Evolutionary conservation across 2,888 invertebrate genomes (phyloP), one percentile per base, ranked within the genome.

Genomic region (Eristalis intricaria): DNA sequence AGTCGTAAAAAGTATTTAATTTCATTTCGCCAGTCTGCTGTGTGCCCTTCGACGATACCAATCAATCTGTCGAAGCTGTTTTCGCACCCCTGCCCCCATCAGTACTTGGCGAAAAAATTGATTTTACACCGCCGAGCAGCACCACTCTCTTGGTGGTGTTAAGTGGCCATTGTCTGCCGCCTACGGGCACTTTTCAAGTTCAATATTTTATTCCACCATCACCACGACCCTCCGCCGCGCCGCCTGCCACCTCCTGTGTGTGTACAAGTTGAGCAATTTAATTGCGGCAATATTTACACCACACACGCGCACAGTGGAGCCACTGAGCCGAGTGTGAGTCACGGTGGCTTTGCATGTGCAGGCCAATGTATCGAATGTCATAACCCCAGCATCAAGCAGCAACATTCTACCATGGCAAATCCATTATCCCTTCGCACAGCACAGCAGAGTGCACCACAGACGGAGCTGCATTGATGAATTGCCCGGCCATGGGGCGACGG

Each of bases 251-350:
- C 23, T 7, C 60, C 26, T 4, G 22, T 13, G 35, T 10, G 10
- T 35, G 60, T 84, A 84, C 68, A 75, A 83, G 86, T 64, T 84
- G 84, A 84, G 76, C 79, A 76, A 80, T 87, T 87, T 87, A 87
- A 87, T 87, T 87, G 87, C 87, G 76, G 64, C 71, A 80, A 84
- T 87, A 87, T 87, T 87, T 84, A 84, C 84, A 86, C 83, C 86
- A 86, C 82, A 78, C 76, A 60, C 65, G 50, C 22, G 4, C 29
- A 29, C 5, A 29, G 13, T 38, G 38, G 38, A 38, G 38, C 13
- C 13, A 13, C 38, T n/a, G n/a, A 13, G 13, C n/a, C 38, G 32
- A 71, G 61, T 56, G 56, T 78, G 78, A 82, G 70, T 82, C 69
- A 76, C 71, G 43, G 66, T 74, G 68, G 82, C 65, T 85, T 70